phyloP scores from a whole-genome alignment of 2,113 vertebrate genomes.

The Bos javanicus region DNA sequence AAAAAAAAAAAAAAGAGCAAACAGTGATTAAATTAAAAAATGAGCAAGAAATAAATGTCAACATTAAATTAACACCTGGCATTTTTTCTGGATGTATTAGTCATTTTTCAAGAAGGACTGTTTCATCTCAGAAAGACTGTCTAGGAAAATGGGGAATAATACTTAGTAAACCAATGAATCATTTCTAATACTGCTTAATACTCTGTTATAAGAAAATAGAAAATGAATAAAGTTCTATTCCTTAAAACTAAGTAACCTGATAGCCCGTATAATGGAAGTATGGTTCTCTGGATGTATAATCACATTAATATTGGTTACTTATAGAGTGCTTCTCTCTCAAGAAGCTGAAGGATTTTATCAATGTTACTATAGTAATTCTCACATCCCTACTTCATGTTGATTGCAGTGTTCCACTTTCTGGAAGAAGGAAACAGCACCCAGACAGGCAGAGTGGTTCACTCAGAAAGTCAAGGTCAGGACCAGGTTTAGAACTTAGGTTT shows the following conservation, averaged over 20 bases:
- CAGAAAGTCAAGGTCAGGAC: neutral
- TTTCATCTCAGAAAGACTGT: slow-evolving; percentile 52
- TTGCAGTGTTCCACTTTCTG: neutral
- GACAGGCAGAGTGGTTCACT: neutral
- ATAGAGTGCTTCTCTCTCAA: neutral
- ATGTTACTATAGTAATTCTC: neutral
- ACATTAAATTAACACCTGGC: slow-evolving; percentile 24
- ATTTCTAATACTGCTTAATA: slow-evolving; percentile 65
- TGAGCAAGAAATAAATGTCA: slow-evolving; percentile 47
- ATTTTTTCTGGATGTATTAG: slow-evolving; percentile 45
- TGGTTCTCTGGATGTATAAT: neutral
- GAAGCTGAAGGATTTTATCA: neutral
- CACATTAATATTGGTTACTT: slow-evolving; percentile 3
- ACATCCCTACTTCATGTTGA: neutral
- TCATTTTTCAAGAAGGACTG: slow-evolving; percentile 17
- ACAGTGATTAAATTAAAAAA: slow-evolving; percentile 50
- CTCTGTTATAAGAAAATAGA: slow-evolving; percentile 32
- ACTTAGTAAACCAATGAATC: slow-evolving; percentile 54
- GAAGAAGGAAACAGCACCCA: neutral
- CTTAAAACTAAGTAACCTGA: slow-evolving; percentile 44
- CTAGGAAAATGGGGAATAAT: slow-evolving; percentile 45
- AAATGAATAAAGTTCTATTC: slow-evolving; percentile 43
- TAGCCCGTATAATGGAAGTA: slow-evolving; percentile 45
- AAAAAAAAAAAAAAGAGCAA: neutral
- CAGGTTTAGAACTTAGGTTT: neutral